These are phyloP conservation scores for Sitophilus oryzae DNA, from an alignment of 1,140 invertebrate species.

Conservation along the genomic window DNA sequence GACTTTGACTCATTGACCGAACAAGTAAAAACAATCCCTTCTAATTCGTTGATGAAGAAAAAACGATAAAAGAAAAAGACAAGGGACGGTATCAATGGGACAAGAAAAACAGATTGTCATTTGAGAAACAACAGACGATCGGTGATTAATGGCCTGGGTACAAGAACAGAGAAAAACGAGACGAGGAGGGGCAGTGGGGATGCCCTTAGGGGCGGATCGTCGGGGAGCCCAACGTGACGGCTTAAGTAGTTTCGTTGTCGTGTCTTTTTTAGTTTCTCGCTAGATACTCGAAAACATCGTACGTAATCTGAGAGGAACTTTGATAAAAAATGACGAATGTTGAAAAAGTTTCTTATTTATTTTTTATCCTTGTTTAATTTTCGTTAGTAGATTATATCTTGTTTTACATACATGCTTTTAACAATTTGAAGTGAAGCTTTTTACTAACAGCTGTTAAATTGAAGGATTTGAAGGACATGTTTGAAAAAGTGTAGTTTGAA, in stretches of 20 bases:
- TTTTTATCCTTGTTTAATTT: no score
- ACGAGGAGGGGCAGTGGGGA: not conserved
- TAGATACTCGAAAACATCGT: no score
- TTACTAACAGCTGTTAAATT: no score
- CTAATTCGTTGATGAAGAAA: not conserved
- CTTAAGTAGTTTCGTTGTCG: not conserved
- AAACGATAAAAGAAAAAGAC: constrained; percentile 3
- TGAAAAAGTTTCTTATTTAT: no score
- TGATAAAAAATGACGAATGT: no score
- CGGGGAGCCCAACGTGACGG: not conserved
- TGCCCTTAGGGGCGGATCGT: not conserved
- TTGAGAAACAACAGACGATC: constrained; percentile 19
- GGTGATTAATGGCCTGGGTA: not conserved
- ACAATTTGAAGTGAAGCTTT: no score
- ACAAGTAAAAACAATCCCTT: not conserved
- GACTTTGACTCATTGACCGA: not conserved
- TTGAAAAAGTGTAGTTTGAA: no score
- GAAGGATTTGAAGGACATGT: no score
- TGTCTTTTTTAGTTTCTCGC: not conserved
- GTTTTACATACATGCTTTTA: no score
- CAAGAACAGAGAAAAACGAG: not conserved
- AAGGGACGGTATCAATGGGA: constrained; percentile 26
- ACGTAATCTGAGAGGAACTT: no score
- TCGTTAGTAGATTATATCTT: no score
- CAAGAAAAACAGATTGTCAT: constrained; percentile 31